Evolutionary conservation across 2,113 vertebrate species (phyloP), one percentile per base, ranked within the genome.

Genomic region (Anseranas semipalmata): DNA sequence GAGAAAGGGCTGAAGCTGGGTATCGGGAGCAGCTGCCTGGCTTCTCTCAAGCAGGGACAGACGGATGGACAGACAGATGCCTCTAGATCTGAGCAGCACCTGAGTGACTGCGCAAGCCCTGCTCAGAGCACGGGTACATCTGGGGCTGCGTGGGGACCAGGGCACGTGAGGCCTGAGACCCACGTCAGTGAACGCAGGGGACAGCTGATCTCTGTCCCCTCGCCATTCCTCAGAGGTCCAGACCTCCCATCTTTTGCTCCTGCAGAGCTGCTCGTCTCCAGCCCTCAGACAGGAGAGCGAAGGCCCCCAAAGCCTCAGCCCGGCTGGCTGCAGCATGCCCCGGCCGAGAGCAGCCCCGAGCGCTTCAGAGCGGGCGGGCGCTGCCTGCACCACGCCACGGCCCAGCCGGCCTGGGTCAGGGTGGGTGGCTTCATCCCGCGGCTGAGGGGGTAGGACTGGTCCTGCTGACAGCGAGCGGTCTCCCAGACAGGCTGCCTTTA

Each of bases 381-480:
- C 2, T 77, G 48, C 20, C 63, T 2, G 12, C 33, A 17, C 46
- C 35, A 6, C 6, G 3, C n/a, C 48, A 21, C 9, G 0, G 43
- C 53, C 41, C 55, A 35, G 35, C 67, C 48, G 5, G 10, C 5
- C 2, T 2, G 22, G 24, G 50, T 24, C 30, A 3, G 82, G 74
- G 32, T 0, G 0, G 32, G 1, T 87, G 45, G 30, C 78, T 78
- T 30, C 21, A 32, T 43, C 30, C 71, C 3, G 3, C 1, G 5
- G 75, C 62, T 65, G 24, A 58, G 65, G 39, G 74, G 84, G 60
- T 32, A 27, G 45, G 37, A 45, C 12, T 32, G 63, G 41, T 53
- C 50, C 39, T 46, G 86, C 53, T 30, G 46, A 39, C 20, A 2
- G 65, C 0, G 0, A 22, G 24, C 0, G 0, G 19, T n/a, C n/a